A percentile compares a stretch with the other conserved stretches of the same genome.
phyloP scores from a whole-genome alignment of 2,797 vertebrate species.

The Sphenodon punctatus region DNA sequence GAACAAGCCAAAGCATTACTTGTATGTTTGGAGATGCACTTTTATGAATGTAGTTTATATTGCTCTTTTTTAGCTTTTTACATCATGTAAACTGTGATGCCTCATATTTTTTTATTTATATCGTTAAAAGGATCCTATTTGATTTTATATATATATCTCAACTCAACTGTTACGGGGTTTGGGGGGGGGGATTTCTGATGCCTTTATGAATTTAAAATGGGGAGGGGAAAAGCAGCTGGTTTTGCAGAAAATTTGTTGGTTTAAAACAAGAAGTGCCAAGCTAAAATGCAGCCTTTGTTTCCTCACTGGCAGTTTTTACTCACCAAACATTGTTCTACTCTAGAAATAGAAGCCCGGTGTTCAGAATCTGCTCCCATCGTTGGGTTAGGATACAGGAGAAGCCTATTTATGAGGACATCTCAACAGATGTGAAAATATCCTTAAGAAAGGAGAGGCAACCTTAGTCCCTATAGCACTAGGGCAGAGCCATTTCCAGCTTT shows the following conservation, averaged over 20 bases:
- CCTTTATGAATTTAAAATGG: conserved; percentile 75
- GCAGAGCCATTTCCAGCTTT: too few relatives aligned
- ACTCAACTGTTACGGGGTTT: conserved; percentile 82
- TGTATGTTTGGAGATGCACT: conserved; percentile 88
- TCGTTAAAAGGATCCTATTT: conserved; percentile 80
- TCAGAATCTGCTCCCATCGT: too few relatives aligned
- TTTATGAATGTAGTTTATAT: conserved; percentile 90
- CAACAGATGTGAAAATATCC: too few relatives aligned
- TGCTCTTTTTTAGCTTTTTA: conserved; percentile 81
- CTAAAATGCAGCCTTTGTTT: conserved; percentile 59
- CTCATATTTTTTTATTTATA: conserved; percentile 89
- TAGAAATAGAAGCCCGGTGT: too few relatives aligned
- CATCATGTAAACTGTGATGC: conserved; percentile 87
- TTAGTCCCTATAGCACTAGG: too few relatives aligned
- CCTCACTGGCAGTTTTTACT: too few relatives aligned
- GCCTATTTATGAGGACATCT: too few relatives aligned
- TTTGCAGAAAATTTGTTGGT: conserved; percentile 87
- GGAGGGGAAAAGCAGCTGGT: conserved; percentile 90
- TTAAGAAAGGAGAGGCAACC: too few relatives aligned
- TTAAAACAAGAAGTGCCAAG: conserved; percentile 71
- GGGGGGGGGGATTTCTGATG: conserved; percentile 67
- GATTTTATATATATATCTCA: conserved; percentile 84
- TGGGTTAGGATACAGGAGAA: too few relatives aligned
- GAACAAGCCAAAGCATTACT: conserved; percentile 79
- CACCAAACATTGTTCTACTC: too few relatives aligned